phyloP scores from a whole-genome alignment of 2,888 invertebrate genomes.

The Leptinotarsa tumamoca region DNA sequence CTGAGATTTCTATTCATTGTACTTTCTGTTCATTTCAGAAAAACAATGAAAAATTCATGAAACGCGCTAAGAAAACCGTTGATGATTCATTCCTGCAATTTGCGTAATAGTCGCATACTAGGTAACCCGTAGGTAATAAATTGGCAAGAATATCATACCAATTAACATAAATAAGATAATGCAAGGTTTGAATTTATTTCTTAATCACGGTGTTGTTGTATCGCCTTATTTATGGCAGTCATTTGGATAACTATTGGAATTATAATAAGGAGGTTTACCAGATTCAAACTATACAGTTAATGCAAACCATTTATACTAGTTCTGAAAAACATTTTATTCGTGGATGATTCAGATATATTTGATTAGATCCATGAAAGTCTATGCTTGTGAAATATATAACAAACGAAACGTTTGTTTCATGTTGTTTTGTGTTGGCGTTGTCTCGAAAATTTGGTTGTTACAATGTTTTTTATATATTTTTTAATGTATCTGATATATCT shows the following conservation, averaged over 20 bases:
- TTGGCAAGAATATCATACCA: constrained; percentile 14
- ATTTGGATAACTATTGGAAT: constrained; percentile 1
- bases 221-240: neutral
- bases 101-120: constrained; percentile 16
- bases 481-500: too few relatives aligned
- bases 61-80: neutral
- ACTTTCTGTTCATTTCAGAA: neutral
- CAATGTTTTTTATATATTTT: too few relatives aligned
- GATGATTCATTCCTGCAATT: neutral
- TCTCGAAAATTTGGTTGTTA: too few relatives aligned
- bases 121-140: constrained; percentile 15
- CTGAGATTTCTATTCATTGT: too few relatives aligned
- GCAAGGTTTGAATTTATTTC: constrained; percentile 18
- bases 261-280: neutral
- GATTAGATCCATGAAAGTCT: too few relatives aligned
- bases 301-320: too few relatives aligned
- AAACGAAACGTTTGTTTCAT: too few relatives aligned
- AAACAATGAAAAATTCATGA: neutral
- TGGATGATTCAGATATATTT: too few relatives aligned
- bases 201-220: constrained; percentile 14
- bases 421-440: too few relatives aligned
- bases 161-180: constrained; percentile 21
- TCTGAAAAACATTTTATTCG: too few relatives aligned
- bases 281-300: neutral
- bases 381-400: too few relatives aligned